These are phyloP conservation scores for Sycophila sp. DNA, from an alignment of 1,140 invertebrate genomes.

Conservation along the genomic window DNA sequence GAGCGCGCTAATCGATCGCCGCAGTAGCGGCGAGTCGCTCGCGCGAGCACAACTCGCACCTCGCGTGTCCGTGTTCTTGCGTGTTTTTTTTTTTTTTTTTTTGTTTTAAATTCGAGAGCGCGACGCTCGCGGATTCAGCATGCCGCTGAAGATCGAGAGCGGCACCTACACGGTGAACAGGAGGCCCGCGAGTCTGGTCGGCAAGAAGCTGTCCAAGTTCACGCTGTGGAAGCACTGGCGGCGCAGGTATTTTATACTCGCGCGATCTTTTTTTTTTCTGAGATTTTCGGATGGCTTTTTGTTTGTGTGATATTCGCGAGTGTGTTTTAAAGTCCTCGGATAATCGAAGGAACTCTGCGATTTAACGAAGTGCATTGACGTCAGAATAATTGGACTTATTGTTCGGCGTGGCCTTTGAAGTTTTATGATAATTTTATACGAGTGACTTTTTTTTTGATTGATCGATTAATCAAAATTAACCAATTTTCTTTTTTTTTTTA, in stretches of 20 bases:
- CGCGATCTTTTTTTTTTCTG: background rate
- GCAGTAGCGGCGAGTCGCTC: background rate
- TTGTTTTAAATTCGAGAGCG: background rate
- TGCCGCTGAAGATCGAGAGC: slow-evolving; percentile 64
- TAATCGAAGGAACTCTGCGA: too few relatives aligned
- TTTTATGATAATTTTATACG: too few relatives aligned
- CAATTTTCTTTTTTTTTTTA: too few relatives aligned
- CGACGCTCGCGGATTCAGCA: slow-evolving; percentile 38
- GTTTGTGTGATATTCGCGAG: too few relatives aligned
- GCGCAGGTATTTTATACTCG: slow-evolving; percentile 52
- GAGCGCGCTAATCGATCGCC: background rate
- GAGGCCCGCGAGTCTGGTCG: slow-evolving; percentile 19
- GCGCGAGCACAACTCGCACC: background rate
- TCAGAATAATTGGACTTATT: too few relatives aligned
- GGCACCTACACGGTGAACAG: slow-evolving; percentile 62
- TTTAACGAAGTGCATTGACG: background rate
- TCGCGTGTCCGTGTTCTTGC: background rate
- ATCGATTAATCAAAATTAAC: too few relatives aligned
- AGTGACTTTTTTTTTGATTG: too few relatives aligned
- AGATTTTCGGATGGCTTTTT: too few relatives aligned
- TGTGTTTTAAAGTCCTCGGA: background rate
- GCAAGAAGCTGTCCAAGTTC: slow-evolving; percentile 56
- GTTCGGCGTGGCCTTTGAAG: background rate
- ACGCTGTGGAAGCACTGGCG: slow-evolving; percentile 63
- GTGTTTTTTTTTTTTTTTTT: background rate